Conservation (phyloP, 2,797 vertebrate genomes). For the Chiloscyllium punctatum region DNA sequence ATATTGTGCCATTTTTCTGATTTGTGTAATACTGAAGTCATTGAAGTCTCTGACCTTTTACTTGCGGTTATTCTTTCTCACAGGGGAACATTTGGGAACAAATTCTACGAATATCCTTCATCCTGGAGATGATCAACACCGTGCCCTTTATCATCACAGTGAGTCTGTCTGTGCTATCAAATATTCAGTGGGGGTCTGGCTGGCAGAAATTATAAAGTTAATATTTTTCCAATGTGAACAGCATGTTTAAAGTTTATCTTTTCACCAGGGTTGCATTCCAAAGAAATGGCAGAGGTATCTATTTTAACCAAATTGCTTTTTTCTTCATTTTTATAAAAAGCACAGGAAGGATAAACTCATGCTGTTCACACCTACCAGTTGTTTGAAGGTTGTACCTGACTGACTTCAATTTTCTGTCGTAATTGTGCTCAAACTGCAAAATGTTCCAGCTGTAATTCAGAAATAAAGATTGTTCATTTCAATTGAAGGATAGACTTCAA, state of each 20-base stretch:
- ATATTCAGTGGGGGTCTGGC: constrained; percentile 13
- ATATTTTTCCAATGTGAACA: background rate
- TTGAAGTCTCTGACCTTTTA: constrained; percentile 33
- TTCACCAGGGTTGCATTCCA: background rate
- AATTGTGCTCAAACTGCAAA: background rate
- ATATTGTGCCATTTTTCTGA: background rate
- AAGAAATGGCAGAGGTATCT: background rate
- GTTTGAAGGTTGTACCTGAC: background rate
- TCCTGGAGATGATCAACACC: constrained; percentile 73
- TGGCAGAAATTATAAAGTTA: background rate
- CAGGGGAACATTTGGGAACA: constrained; percentile 80
- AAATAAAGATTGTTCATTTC: background rate
- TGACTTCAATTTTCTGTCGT: background rate
- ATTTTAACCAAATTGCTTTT: background rate
- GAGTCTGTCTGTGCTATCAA: constrained; percentile 45
- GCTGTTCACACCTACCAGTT: background rate
- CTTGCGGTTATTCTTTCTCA: constrained; percentile 47
- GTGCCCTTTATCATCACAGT: constrained; percentile 76
- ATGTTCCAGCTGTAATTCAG: background rate
- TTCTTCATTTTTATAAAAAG: background rate
- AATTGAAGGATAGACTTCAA: background rate
- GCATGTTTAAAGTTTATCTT: background rate
- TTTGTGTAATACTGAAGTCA: background rate
- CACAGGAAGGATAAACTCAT: background rate
- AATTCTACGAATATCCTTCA: constrained; percentile 68